Conservation (phyloP, 2,797 vertebrate species). For the Gambusia yucatana region DNA sequence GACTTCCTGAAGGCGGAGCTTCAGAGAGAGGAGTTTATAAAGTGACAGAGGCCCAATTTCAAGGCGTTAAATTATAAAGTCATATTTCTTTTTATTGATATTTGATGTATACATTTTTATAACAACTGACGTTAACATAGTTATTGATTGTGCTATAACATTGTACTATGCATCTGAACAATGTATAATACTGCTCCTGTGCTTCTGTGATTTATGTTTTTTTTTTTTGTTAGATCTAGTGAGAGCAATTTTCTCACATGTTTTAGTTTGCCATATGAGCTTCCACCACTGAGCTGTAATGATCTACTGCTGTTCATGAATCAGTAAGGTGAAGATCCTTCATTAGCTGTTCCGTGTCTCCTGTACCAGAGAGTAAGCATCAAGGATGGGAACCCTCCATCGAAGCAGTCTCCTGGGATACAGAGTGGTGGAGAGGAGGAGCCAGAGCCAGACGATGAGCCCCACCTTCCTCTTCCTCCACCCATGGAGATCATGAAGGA, state of each 20-base stretch:
- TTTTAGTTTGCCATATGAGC: not conserved
- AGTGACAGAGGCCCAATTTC: too few species aligned
- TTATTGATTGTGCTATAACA: too few species aligned
- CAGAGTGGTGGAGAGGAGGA: slow-evolving; percentile 97
- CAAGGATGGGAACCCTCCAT: slow-evolving; percentile 80
- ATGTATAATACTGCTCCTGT: not conserved
- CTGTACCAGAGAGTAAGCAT: slow-evolving; percentile 79
- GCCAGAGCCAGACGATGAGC: slow-evolving; percentile 92
- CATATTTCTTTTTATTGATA: too few species aligned
- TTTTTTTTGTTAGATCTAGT: not conserved
- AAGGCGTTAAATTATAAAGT: too few species aligned
- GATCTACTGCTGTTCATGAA: not conserved
- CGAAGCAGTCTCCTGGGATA: slow-evolving; percentile 80
- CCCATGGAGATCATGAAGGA: slow-evolving; percentile 99
- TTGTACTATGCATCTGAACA: too few species aligned
- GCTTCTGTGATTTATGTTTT: not conserved
- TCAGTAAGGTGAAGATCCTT: not conserved
- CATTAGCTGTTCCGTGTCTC: not conserved
- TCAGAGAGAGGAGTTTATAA: too few species aligned
- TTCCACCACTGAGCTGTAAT: not conserved
- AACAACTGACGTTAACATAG: too few species aligned
- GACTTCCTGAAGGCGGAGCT: too few species aligned
- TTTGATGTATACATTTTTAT: too few species aligned
- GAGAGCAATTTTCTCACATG: not conserved
- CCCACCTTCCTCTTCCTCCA: slow-evolving; percentile 93